A percentile compares a stretch with the other conserved stretches of the same genome.
phyloP scores from a whole-genome alignment of 2,888 invertebrate species.

The Hymenopus coronatus region DNA sequence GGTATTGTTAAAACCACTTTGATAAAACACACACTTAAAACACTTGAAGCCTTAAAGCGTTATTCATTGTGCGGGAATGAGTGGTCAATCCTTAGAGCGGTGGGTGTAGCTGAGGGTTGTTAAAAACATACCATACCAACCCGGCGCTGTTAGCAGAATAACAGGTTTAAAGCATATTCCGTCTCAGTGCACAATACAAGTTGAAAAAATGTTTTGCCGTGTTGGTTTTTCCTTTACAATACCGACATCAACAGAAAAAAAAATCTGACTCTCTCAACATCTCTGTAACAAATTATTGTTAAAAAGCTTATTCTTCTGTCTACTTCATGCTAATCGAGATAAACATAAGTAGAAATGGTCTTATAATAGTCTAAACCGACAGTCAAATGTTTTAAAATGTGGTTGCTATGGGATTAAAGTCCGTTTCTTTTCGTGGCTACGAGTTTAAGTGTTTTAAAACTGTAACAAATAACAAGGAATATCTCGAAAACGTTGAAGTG shows the following conservation, averaged over 20 bases:
- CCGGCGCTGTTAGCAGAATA: neutral
- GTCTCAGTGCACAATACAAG: neutral
- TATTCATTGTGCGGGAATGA: neutral
- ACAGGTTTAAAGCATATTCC: neutral
- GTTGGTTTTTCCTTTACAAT: neutral
- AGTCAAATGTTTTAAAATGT: too few species aligned
- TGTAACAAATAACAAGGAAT: too few species aligned
- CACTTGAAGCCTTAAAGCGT: neutral
- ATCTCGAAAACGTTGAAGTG: too few species aligned
- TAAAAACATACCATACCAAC: neutral
- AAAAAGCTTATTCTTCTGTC: too few species aligned
- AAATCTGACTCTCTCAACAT: too few species aligned
- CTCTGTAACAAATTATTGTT: too few species aligned
- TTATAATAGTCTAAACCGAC: too few species aligned
- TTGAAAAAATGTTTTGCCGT: neutral
- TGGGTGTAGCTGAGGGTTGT: neutral
- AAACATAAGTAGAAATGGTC: too few species aligned
- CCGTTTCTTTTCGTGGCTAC: too few species aligned
- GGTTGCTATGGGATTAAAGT: too few species aligned
- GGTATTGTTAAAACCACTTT: neutral
- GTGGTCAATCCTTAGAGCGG: neutral
- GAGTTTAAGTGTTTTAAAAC: too few species aligned
- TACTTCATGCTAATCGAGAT: too few species aligned
- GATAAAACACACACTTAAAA: neutral
- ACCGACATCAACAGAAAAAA: neutral